phyloP scores from a whole-genome alignment of 2,113 vertebrate species.

The Planiliza haematocheilus region DNA sequence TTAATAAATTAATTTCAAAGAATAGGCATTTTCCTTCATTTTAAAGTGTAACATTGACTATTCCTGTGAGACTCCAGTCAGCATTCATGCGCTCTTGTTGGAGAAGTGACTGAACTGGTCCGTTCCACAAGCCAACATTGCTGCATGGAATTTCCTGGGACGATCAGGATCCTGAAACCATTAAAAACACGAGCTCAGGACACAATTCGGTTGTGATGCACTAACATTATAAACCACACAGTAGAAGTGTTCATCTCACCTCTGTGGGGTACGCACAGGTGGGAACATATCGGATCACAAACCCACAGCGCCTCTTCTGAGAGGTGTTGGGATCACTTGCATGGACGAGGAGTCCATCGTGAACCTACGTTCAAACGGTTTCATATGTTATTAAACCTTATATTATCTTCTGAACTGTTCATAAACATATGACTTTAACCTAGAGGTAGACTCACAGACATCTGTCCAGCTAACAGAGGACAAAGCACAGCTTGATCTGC shows the following conservation, averaged over 20 bases:
- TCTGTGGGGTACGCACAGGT: constrained; percentile 81
- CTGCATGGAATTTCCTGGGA: constrained; percentile 78
- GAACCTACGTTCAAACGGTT: constrained; percentile 72
- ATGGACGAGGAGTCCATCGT: constrained; percentile 85
- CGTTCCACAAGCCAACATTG: constrained; percentile 73
- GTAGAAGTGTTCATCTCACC: constrained; percentile 62
- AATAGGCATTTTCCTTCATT: no score
- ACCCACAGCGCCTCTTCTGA: constrained; percentile 82
- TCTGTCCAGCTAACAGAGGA: constrained; percentile 84
- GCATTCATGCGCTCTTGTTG: constrained; percentile 39
- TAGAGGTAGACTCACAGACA: constrained; percentile 82
- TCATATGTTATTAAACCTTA: not conserved
- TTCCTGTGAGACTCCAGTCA: not conserved
- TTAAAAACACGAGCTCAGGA: constrained; percentile 16
- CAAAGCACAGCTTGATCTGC: constrained; percentile 76
- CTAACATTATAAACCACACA: not conserved
- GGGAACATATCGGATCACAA: constrained; percentile 85
- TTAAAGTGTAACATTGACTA: not conserved
- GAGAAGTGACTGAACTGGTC: constrained; percentile 83
- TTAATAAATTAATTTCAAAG: no score
- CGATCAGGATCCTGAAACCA: constrained; percentile 78
- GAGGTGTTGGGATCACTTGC: constrained; percentile 86
- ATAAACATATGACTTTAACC: not conserved
- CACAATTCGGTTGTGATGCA: not conserved
- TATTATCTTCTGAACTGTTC: not conserved